Evolutionary conservation across 2,888 invertebrate species (phyloP).

Genomic region (Abscondita cerata): DNA sequence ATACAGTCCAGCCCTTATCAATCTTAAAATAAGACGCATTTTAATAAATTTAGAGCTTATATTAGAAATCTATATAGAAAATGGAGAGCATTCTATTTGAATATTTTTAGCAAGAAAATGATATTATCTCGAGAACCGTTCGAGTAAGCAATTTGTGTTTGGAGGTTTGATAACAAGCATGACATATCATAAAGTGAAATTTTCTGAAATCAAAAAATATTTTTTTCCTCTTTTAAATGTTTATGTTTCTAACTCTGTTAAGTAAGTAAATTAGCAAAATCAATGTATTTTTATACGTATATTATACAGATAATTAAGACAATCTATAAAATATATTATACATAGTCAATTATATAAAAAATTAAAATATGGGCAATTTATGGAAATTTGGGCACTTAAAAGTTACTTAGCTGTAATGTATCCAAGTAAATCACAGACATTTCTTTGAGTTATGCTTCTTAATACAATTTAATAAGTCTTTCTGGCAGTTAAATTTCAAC

Average conservation of each 20-base stretch:
- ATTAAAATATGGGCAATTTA: slow-evolving; percentile 1
- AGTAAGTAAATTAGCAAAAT: not conserved
- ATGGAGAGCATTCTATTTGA: too few species aligned
- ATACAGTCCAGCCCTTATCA: too few species aligned
- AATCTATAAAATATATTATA: slow-evolving; percentile 19
- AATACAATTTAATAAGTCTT: slow-evolving; percentile 17
- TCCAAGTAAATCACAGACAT: slow-evolving; percentile 28
- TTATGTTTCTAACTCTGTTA: not conserved
- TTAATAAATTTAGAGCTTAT: too few species aligned
- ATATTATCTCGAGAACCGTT: too few species aligned
- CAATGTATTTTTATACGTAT: not conserved
- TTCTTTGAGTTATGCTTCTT: slow-evolving; percentile 29
- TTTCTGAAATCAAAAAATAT: too few species aligned
- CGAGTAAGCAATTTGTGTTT: too few species aligned
- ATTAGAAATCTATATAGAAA: too few species aligned
- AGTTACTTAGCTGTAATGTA: slow-evolving; percentile 20
- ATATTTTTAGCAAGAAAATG: too few species aligned
- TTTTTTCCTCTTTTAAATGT: too few species aligned
- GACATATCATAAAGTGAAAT: too few species aligned
- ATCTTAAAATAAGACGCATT: too few species aligned
- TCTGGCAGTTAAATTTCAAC: slow-evolving; percentile 2
- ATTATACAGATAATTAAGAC: slow-evolving; percentile 11
- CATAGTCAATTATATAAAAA: slow-evolving; percentile 7
- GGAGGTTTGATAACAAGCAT: too few species aligned
- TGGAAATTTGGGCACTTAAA: slow-evolving; percentile 21